Evolutionary conservation across 2,113 vertebrate species (phyloP).

Genomic region (Nycticorax nycticorax): DNA sequence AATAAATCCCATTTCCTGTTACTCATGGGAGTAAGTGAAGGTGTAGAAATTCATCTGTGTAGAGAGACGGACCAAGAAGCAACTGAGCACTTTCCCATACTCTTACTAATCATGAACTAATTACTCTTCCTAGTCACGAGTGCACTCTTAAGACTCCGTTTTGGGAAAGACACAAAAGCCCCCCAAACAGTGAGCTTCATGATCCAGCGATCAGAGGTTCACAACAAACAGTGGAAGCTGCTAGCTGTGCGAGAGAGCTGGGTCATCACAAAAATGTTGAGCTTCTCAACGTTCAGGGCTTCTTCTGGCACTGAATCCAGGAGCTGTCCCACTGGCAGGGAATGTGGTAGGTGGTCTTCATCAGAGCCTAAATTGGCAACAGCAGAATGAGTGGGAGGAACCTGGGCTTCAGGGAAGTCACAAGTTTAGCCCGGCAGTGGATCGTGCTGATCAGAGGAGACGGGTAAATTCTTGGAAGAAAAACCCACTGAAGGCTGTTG

Average conservation of each 20-base stretch:
- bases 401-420: neutral
- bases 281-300: neutral
- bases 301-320: neutral
- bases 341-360: neutral
- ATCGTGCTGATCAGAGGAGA: neutral
- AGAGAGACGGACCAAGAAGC: neutral
- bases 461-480: neutral
- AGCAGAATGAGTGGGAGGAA: neutral
- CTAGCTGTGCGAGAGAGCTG: neutral
- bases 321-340: neutral
- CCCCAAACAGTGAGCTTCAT: neutral
- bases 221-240: neutral
- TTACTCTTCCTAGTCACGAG: neutral
- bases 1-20: constrained; percentile 14
- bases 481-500: neutral
- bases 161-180: neutral
- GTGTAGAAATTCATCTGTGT: neutral
- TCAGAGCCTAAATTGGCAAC: neutral
- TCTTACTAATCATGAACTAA: neutral
- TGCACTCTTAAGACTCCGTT: neutral
- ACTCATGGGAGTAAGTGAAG: neutral
- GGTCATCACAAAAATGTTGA: fast-evolving
- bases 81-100: neutral
- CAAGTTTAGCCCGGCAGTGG: neutral
- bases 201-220: neutral